Conservation (phyloP, 2,888 invertebrate species). For the Phyllotreta striolata region DNA sequence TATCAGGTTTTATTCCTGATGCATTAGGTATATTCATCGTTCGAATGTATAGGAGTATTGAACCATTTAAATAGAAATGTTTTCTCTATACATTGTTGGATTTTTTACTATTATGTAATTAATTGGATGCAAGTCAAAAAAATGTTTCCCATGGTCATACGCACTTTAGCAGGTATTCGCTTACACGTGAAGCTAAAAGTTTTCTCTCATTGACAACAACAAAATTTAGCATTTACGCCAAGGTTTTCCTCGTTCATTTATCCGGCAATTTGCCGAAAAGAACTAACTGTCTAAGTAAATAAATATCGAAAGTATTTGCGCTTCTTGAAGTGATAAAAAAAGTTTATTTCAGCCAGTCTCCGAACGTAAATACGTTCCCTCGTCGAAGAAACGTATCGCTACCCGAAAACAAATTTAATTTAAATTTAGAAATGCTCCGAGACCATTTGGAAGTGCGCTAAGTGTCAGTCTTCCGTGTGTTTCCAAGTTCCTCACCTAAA, state of each 20-base stretch:
- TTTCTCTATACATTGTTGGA: slow-evolving; percentile 1
- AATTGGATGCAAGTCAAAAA: too few species aligned
- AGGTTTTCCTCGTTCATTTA: neutral
- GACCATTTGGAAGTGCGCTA: slow-evolving; percentile 17
- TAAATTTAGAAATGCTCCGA: slow-evolving; percentile 19
- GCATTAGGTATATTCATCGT: slow-evolving; percentile 15
- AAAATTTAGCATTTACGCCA: too few species aligned
- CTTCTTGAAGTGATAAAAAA: slow-evolving; percentile 4
- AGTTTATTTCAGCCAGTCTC: slow-evolving; percentile 1
- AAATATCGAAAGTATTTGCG: slow-evolving; percentile 13
- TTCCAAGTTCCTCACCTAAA: slow-evolving; percentile 17
- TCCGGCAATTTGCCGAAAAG: slow-evolving; percentile 6
- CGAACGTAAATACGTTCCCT: neutral
- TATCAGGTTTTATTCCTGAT: slow-evolving; percentile 32
- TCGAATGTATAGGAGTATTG: slow-evolving; percentile 1
- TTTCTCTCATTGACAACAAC: too few species aligned
- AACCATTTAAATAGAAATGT: too few species aligned
- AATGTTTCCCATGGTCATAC: too few species aligned
- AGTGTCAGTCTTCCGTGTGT: slow-evolving; percentile 14
- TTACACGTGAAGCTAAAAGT: too few species aligned
- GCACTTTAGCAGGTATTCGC: too few species aligned
- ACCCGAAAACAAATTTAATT: slow-evolving; percentile 25
- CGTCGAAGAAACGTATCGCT: slow-evolving; percentile 13
- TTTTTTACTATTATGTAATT: neutral
- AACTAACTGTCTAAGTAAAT: slow-evolving; percentile 14